phyloP scores from a whole-genome alignment of 2,113 vertebrate species.

The Lycocorax pyrrhopterus region DNA sequence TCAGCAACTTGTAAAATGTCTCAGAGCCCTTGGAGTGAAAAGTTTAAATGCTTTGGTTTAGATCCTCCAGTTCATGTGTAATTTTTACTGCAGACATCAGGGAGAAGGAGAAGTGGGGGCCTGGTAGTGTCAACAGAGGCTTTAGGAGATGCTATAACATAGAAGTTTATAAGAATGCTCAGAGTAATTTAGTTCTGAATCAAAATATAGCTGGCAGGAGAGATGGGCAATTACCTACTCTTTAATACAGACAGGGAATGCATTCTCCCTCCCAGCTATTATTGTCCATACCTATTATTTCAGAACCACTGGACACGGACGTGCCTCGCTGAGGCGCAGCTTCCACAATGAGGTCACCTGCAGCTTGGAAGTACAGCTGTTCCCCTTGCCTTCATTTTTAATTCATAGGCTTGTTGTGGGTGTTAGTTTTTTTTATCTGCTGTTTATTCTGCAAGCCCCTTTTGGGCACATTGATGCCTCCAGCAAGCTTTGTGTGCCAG shows the following conservation, averaged over 20 bases:
- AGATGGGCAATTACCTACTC: slow-evolving; percentile 26
- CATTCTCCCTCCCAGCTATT: slow-evolving; percentile 1
- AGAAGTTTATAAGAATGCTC: slow-evolving; percentile 7
- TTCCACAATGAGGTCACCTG: slow-evolving; percentile 44
- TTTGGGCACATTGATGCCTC: slow-evolving; percentile 57
- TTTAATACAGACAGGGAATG: not conserved
- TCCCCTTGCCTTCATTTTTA: slow-evolving; percentile 44
- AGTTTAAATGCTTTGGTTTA: not conserved
- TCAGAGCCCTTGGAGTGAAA: not conserved
- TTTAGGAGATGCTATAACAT: not conserved
- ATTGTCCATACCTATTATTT: slow-evolving; percentile 30
- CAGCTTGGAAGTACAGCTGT: slow-evolving; percentile 44
- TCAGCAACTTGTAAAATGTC: not conserved
- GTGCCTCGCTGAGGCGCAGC: not conserved
- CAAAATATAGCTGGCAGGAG: slow-evolving; percentile 35
- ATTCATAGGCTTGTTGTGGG: slow-evolving; percentile 56
- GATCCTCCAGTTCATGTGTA: not conserved
- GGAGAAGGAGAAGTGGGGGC: not conserved
- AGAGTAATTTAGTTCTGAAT: not conserved
- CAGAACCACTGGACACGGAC: not conserved
- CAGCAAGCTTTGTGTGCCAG: slow-evolving; percentile 64
- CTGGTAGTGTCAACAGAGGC: not conserved
- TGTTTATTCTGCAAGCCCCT: slow-evolving; percentile 61
- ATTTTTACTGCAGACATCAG: not conserved
- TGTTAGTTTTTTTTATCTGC: slow-evolving; percentile 48